Conservation (phyloP, 2,888 invertebrate genomes). For the Cephus pulcher region DNA sequence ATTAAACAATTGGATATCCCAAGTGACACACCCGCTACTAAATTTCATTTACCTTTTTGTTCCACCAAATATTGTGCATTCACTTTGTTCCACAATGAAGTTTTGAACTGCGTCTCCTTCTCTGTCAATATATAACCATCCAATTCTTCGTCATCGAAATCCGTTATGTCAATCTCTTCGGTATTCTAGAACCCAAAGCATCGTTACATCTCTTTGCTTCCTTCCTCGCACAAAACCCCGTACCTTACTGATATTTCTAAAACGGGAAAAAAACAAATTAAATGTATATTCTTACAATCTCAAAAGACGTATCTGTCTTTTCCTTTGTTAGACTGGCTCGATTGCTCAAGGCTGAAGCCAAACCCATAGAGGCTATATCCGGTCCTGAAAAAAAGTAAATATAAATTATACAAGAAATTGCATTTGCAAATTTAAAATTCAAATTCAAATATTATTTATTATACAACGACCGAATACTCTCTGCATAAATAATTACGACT, state of each 20-base stretch:
- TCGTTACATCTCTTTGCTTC: background rate
- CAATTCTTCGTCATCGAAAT: constrained; percentile 91
- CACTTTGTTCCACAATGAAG: constrained; percentile 86
- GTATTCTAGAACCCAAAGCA: constrained; percentile 33
- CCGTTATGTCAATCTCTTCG: constrained; percentile 76
- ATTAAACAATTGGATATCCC: background rate
- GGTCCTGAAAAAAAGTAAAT: constrained; percentile 68
- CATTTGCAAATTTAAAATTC: background rate
- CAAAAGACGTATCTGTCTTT: constrained; percentile 33
- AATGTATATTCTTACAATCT: constrained; percentile 35
- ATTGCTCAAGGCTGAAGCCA: constrained; percentile 71
- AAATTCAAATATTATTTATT: background rate
- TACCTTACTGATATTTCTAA: background rate
- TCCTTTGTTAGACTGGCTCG: constrained; percentile 37
- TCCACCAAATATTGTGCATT: constrained; percentile 90
- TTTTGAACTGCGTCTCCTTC: constrained; percentile 84
- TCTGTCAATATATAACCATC: constrained; percentile 86
- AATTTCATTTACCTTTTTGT: constrained; percentile 73
- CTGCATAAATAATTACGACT: background rate
- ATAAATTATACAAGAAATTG: background rate
- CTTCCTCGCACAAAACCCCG: background rate
- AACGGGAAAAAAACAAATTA: background rate
- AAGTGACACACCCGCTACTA: background rate
- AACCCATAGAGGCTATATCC: constrained; percentile 83
- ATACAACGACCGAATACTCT: background rate